A percentile compares a stretch with the other conserved stretches of the same genome.
phyloP scores from a whole-genome alignment of 2,888 invertebrate species.

The Heliconius ismenius region DNA sequence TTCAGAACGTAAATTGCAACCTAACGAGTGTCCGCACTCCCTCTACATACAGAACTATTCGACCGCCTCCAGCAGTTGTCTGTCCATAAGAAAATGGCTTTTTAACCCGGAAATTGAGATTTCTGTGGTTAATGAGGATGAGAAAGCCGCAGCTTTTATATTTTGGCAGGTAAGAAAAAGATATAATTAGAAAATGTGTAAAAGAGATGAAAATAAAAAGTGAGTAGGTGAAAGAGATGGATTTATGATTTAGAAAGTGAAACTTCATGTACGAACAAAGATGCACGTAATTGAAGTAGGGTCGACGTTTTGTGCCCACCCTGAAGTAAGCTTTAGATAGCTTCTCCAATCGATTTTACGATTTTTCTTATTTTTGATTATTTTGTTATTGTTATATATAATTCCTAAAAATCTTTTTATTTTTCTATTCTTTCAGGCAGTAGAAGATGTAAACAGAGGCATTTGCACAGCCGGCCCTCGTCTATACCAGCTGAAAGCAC shows the following conservation, averaged over 20 bases:
- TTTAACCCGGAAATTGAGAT: constrained; percentile 87
- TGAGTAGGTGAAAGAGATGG: background rate
- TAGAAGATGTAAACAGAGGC: constrained; percentile 97
- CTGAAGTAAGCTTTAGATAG: no score
- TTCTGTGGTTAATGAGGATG: constrained; percentile 82
- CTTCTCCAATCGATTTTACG: no score
- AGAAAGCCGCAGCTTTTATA: constrained; percentile 90
- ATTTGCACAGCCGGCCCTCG: constrained; percentile 94
- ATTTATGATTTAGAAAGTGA: no score
- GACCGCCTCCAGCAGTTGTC: constrained; percentile 97
- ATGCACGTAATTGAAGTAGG: no score
- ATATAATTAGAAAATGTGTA: background rate
- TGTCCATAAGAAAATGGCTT: constrained; percentile 93
- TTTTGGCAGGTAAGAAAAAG: constrained; percentile 87
- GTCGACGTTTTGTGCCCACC: no score
- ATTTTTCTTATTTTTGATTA: no score
- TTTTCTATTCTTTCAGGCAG: constrained; percentile 80
- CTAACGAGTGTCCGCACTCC: constrained; percentile 97
- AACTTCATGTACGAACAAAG: no score
- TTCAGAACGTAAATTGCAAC: constrained; percentile 95
- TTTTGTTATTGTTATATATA: no score
- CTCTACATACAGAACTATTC: constrained; percentile 99
- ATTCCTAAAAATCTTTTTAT: background rate
- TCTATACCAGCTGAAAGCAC: constrained; percentile 96
- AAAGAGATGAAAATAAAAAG: background rate